These are phyloP conservation scores for Hirundichthys speculiger DNA, from an alignment of 2,113 vertebrate species.

Conservation along the genomic window DNA sequence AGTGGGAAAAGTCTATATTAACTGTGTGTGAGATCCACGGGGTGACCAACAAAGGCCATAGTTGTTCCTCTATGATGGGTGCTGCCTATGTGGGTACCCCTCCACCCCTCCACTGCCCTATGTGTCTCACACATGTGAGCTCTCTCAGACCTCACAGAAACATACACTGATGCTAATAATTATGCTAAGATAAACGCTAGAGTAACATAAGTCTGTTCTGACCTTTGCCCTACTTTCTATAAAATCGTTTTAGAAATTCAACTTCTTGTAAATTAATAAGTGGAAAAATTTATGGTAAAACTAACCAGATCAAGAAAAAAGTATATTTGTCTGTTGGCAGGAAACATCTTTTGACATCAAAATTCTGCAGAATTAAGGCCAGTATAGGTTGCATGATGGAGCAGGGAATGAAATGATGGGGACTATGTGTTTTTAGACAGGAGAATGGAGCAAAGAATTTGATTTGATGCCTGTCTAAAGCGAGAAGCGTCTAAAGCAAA, in stretches of 20 bases:
- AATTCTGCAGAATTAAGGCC: slow-evolving; percentile 6
- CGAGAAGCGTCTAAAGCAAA: too few relatives aligned
- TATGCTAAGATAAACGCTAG: slow-evolving; percentile 10
- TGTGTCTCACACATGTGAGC: slow-evolving; percentile 39
- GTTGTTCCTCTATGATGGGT: slow-evolving; percentile 72
- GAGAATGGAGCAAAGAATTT: slow-evolving; percentile 2
- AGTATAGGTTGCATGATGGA: slow-evolving; percentile 7
- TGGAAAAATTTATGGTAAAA: not conserved
- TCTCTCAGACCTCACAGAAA: slow-evolving; percentile 18
- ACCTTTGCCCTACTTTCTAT: slow-evolving; percentile 62
- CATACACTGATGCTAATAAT: slow-evolving; percentile 21
- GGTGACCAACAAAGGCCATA: slow-evolving; percentile 77
- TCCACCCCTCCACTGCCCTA: slow-evolving; percentile 32
- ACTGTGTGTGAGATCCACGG: slow-evolving; percentile 80
- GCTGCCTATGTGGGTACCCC: slow-evolving; percentile 67
- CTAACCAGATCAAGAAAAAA: slow-evolving; percentile 8
- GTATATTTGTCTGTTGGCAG: slow-evolving; percentile 4
- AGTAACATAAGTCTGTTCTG: slow-evolving; percentile 28
- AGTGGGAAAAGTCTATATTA: slow-evolving; percentile 84
- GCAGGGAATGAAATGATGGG: not conserved
- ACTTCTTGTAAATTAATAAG: slow-evolving; percentile 30
- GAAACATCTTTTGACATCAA: slow-evolving; percentile 11
- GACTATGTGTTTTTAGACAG: slow-evolving; percentile 33
- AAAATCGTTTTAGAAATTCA: slow-evolving; percentile 11
- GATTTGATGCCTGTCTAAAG: slow-evolving; percentile 23